Evolutionary conservation across 2,113 vertebrate genomes (phyloP).

Genomic region (Nyctibius bracteatus): DNA sequence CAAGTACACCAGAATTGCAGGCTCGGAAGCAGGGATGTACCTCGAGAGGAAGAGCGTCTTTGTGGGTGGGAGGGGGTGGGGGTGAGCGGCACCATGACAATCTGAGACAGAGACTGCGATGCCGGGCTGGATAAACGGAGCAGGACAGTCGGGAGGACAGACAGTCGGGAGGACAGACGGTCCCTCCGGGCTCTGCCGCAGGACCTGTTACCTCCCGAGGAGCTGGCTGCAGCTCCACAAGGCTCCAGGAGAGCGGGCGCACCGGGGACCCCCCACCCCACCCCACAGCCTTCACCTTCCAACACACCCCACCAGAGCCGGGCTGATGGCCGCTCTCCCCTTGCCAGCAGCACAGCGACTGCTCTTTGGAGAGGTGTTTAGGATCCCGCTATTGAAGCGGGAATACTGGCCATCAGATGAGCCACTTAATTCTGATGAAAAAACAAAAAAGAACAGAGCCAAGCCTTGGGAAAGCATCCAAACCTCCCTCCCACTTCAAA

Average conservation of each 20-base stretch:
- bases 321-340: fast-evolving
- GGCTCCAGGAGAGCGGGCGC: not conserved
- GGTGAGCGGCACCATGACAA: fast-evolving
- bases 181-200: fast-evolving
- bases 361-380: not conserved
- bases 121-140: not conserved
- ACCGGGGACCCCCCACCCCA: not conserved
- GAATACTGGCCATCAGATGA: not conserved
- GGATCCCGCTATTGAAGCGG: not conserved
- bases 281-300: not conserved
- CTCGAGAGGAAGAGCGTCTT: fast-evolving
- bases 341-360: fast-evolving
- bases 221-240: not conserved
- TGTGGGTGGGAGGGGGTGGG: fast-evolving
- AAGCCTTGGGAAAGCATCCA: not conserved
- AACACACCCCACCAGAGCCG: fast-evolving
- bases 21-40: not conserved
- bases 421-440: not conserved
- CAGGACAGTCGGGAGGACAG: not conserved
- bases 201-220: not conserved
- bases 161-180: fast-evolving
- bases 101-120: fast-evolving
- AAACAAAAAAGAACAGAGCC: not conserved
- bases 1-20: not conserved
- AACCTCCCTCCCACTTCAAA: not conserved